These are phyloP conservation scores for Epiblema foenella DNA, from an alignment of 2,888 invertebrate genomes.

Conservation along the genomic window DNA sequence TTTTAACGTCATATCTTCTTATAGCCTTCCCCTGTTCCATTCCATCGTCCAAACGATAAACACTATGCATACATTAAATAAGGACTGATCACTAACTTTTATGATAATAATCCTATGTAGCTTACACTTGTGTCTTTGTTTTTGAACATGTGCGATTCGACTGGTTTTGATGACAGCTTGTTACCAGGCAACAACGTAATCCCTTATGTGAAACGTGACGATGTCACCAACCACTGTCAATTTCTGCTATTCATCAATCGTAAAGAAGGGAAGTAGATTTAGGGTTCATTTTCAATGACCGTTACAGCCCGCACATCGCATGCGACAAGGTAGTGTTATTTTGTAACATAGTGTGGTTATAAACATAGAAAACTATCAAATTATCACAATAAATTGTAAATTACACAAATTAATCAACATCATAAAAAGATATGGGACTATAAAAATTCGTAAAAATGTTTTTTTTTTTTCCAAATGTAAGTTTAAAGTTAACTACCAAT, in stretches of 20 bases:
- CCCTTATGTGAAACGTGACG: neutral
- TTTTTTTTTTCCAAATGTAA: too few species aligned
- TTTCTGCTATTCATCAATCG: neutral
- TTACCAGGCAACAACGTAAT: neutral
- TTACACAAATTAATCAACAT: too few species aligned
- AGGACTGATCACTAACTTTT: neutral
- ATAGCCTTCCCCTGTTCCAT: neutral
- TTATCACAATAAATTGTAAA: too few species aligned
- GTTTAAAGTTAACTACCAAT: too few species aligned
- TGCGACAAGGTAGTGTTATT: too few species aligned
- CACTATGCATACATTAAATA: neutral
- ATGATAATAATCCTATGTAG: neutral
- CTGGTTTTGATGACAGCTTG: neutral
- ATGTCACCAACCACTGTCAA: neutral
- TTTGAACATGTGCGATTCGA: conserved; percentile 1
- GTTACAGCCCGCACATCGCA: too few species aligned
- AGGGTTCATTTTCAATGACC: too few species aligned
- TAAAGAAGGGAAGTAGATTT: neutral
- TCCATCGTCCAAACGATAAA: neutral
- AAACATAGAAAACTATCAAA: too few species aligned
- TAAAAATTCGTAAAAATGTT: too few species aligned
- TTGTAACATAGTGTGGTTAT: too few species aligned
- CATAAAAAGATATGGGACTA: too few species aligned
- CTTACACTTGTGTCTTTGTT: neutral
- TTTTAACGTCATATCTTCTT: neutral